Base-by-base conservation (phyloP, 2,797 vertebrate species). In the Fistularia tabacaria region DNA sequence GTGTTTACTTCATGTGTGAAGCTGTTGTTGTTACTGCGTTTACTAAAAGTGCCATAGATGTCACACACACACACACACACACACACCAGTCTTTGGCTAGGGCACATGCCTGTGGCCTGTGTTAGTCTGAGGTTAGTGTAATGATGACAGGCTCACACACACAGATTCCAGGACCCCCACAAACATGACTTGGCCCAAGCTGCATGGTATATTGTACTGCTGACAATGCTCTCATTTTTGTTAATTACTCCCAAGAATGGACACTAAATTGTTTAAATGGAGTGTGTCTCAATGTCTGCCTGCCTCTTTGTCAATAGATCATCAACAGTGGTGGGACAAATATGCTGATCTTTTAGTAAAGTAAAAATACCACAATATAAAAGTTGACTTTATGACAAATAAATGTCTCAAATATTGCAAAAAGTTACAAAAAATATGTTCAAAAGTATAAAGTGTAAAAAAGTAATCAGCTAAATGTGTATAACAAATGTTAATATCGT, bases 51-150 rank as follows among this genome's bases (percentile, higher is more conserved):
- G 57, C 50, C 25, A 9, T 55, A 62, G 60, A 48, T 65, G 47
- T 39, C 38, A 64, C 51, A 70, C 59, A 59, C 46, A 66, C 60
- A 68, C 50, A 66, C 62, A 63, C 57, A 64, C 64, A 67, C 57
- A 65, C 59, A 9, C 60, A 9, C 62, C 72, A 62, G 69, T 64
- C 62, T 53, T 69, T 61, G 72, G 81, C 79, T 75, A 65, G 79
- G 67, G 60, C 74, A 80, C 86, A 91, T 91, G 85, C 90, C 86
- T 91, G 90, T 90, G 90, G 90, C 83, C 77, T 80, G 79, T 77
- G 84, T 85, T 75, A 86, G 85, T 84, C 82, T 90, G 89, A 89
- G 89, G 88, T 88, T 85, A 69, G 79, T 79, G 85, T 83, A 90
- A 88, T 87, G 85, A 89, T 83, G 85, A 88, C 87, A 82, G 79